A percentile compares a stretch with the other conserved stretches of the same genome.
Evolutionary conservation across 1,140 invertebrate species (phyloP).

Genomic region (Aethina tumida): DNA sequence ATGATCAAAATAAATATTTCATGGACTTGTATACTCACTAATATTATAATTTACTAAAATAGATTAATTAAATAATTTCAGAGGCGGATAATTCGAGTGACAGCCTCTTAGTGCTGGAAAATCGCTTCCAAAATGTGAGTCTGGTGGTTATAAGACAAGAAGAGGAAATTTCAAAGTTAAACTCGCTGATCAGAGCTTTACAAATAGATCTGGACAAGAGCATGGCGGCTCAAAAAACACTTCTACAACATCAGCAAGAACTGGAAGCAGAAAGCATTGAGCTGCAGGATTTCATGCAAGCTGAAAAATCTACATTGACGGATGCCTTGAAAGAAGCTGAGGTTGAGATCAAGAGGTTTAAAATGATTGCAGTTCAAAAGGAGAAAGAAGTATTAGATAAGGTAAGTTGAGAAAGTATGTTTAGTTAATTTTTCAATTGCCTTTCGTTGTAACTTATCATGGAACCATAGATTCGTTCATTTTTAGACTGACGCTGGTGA

Average conservation of each 20-base stretch:
- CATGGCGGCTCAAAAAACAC: constrained; percentile 50
- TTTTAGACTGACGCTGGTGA: no score
- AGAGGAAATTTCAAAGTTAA: constrained; percentile 60
- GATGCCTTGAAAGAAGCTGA: constrained; percentile 69
- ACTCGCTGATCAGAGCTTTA: constrained; percentile 53
- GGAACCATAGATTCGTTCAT: no score
- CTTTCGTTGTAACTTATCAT: no score
- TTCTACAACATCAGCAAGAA: constrained; percentile 62
- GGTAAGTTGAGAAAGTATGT: no score
- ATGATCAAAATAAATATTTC: no score
- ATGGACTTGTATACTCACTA: no score
- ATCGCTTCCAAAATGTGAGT: constrained; percentile 62
- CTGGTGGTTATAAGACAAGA: constrained; percentile 63
- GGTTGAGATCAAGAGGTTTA: constrained; percentile 46
- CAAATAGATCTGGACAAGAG: constrained; percentile 58
- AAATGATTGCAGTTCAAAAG: constrained; percentile 41
- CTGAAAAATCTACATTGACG: constrained; percentile 58
- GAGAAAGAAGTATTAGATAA: constrained; percentile 44
- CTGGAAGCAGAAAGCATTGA: constrained; percentile 59
- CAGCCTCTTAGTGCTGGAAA: constrained; percentile 62
- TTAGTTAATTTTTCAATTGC: no score
- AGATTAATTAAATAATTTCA: no score
- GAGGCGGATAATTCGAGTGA: constrained; percentile 46
- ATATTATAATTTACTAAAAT: no score
- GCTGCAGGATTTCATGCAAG: constrained; percentile 67